phyloP scores from a whole-genome alignment of 2,888 invertebrate species.

The Drosophila mettleri region DNA sequence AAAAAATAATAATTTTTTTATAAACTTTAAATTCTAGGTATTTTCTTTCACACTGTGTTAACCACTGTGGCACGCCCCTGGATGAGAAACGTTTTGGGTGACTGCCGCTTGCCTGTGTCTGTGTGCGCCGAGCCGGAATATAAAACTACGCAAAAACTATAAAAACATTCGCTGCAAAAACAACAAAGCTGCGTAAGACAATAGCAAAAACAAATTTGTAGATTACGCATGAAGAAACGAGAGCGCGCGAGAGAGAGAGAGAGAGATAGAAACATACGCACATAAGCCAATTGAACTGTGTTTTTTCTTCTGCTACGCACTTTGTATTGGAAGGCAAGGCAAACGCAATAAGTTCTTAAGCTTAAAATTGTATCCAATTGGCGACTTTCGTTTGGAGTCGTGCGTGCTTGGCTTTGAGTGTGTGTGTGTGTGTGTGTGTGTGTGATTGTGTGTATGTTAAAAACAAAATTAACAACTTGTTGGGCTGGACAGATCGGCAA shows the following conservation, averaged over 20 bases:
- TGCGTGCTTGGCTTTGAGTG: constrained; percentile 8
- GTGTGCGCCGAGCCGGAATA: constrained; percentile 21
- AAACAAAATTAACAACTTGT: constrained; percentile 65
- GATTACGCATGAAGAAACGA: constrained; percentile 49
- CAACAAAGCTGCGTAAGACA: constrained; percentile 32
- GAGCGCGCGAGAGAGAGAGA: constrained; percentile 10
- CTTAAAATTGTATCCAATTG: constrained; percentile 51
- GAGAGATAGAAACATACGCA: constrained; percentile 10
- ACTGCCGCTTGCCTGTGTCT: constrained; percentile 13
- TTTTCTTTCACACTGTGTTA: background rate
- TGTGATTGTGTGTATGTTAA: constrained; percentile 27
- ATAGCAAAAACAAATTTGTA: constrained; percentile 44
- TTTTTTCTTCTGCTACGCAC: constrained; percentile 60
- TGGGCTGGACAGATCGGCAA: constrained; percentile 35
- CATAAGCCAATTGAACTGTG: constrained; percentile 32
- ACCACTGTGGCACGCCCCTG: constrained; percentile 16
- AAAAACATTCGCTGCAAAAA: constrained; percentile 50
- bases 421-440: constrained; percentile 10
- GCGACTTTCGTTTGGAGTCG: constrained; percentile 63
- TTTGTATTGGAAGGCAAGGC: constrained; percentile 37
- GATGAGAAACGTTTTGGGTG: constrained; percentile 24
- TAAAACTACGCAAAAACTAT: constrained; percentile 75
- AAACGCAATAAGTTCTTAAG: constrained; percentile 20
- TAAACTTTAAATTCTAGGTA: background rate
- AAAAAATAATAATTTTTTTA: background rate